These are phyloP conservation scores for Stenolophus ochropezus DNA, from an alignment of 2,888 invertebrate species.

Conservation along the genomic window DNA sequence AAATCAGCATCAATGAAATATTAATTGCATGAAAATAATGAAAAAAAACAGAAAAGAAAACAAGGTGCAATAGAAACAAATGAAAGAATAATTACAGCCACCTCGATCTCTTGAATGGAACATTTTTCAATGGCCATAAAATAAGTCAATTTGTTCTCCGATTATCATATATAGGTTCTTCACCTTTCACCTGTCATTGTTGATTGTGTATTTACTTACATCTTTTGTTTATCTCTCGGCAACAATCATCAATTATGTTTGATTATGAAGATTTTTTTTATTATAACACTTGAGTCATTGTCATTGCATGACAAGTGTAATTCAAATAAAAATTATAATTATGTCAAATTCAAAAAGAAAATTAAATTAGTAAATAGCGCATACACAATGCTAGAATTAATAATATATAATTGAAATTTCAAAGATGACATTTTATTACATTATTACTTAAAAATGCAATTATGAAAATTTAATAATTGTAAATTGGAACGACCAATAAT, in stretches of 20 bases:
- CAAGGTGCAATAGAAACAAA: not conserved
- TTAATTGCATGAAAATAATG: not conserved
- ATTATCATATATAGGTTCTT: conserved; percentile 23
- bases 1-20: not conserved
- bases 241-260: conserved; percentile 19
- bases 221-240: conserved; percentile 16
- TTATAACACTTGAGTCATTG: conserved; percentile 8
- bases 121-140: not conserved
- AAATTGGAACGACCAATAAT: no score
- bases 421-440: no score
- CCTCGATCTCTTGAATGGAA: not conserved
- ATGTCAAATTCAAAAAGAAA: not conserved
- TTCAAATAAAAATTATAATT: not conserved
- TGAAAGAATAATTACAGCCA: conserved; percentile 10
- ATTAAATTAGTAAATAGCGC: not conserved
- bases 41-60: not conserved
- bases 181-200: conserved; percentile 24
- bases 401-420: not conserved
- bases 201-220: not conserved
- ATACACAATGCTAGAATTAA: not conserved
- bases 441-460: no score
- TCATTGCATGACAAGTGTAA: not conserved
- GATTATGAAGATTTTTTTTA: not conserved
- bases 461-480: no score
- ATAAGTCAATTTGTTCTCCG: conserved; percentile 13